Evolutionary conservation across 30 jellyfish, hydroid and myxozoan species (phyloP), one percentile per base, ranked within the genome.

Genomic region (Aurelia coerulea): DNA sequence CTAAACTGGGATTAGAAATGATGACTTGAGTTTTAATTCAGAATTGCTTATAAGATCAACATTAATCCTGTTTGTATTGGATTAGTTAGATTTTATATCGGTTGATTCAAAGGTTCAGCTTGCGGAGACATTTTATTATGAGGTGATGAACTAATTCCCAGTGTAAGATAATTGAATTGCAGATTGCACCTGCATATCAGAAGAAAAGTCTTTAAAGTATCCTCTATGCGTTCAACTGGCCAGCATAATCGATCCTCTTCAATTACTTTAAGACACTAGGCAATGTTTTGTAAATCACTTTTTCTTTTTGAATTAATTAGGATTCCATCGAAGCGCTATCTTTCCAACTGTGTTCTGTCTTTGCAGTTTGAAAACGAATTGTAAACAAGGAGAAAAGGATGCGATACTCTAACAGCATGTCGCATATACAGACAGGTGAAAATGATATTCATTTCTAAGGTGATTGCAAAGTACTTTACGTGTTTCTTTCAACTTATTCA

Each of bases 11-110:
- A 83, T 83, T 68, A 71, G 19, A 62, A 12, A 49, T 60, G 85
- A 66, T 46, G 87, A 74, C 67, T 37, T 63, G 82, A 73, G 73
- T 63, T 84, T 84, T 78, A 23, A 84, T 84, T 73, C 68, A 84
- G 62, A 84, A 74, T 71, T 62, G 79, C 80, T 54, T 72, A 84
- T 62, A 78, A 84, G 75, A 77, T 67, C 65, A 15, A 62, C 50
- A 68, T 19, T 77, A 84, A 84, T 74, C 93, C 37, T 73, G 65
- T 84, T 84, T 84, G 93, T 73, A 73, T 75, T 53, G 93, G 93
- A 84, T 84, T 84, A 84, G 70, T 39, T 37, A 75, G 93, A 84
- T 72, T 84, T 84, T 75, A 50, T 70, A 60, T 33, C 74, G 33
- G 39, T 58, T 82, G 39, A 84, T 84, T 73, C 82, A 84, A 87